A percentile compares a stretch with the other conserved stretches of the same genome.
Evolutionary conservation across 2,888 invertebrate genomes (phyloP).

Genomic region (Hartigia nigra): DNA sequence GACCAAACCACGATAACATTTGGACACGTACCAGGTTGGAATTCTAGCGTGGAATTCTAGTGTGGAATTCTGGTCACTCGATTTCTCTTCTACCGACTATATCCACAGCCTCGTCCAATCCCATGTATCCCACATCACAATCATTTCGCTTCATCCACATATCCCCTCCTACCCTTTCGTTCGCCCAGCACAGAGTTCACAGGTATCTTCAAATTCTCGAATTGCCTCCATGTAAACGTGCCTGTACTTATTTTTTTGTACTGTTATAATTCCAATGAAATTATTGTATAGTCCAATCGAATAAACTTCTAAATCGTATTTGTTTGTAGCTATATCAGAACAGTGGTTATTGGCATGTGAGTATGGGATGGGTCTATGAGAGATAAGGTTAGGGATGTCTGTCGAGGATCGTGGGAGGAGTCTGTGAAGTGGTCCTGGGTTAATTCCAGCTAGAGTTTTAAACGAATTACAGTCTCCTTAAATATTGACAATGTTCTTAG

Average conservation of each 20-base stretch:
- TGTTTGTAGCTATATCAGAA: neutral
- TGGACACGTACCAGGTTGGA: constrained; percentile 38
- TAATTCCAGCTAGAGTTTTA: constrained; percentile 34
- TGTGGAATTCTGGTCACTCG: neutral
- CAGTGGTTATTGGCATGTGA: neutral
- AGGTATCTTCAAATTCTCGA: neutral
- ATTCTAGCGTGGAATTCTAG: constrained; percentile 19
- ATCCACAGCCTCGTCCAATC: neutral
- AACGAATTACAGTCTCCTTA: constrained; percentile 43
- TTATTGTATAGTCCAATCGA: neutral
- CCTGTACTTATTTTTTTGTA: neutral
- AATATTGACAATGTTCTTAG: constrained; percentile 52
- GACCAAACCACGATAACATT: constrained; percentile 34
- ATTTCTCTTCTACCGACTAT: neutral
- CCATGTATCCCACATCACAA: neutral
- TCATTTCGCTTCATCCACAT: neutral
- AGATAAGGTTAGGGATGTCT: neutral
- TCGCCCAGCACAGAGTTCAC: neutral
- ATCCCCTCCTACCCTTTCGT: neutral
- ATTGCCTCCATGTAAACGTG: neutral
- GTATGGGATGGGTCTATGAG: neutral
- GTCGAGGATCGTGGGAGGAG: neutral
- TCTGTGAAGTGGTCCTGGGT: constrained; percentile 16
- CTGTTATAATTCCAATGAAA: too few relatives aligned
- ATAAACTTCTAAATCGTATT: neutral